These are phyloP conservation scores for Syrrhaptes paradoxus DNA, from an alignment of 2,113 vertebrate genomes.

Conservation along the genomic window DNA sequence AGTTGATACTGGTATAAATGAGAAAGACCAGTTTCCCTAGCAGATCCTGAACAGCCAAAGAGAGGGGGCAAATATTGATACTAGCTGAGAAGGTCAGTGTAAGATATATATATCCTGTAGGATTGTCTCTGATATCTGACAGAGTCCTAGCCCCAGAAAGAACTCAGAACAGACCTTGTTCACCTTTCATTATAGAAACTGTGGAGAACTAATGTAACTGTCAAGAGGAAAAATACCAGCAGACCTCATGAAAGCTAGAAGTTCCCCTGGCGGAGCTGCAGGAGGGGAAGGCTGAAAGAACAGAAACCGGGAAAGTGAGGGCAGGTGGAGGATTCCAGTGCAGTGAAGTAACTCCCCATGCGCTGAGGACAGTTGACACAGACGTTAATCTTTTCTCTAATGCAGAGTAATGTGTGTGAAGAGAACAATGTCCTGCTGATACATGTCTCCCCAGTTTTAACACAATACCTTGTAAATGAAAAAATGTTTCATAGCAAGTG, in stretches of 20 bases:
- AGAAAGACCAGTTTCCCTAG: background rate
- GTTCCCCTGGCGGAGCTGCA: rapidly evolving
- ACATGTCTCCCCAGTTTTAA: background rate
- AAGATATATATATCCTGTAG: background rate
- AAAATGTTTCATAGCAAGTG: background rate
- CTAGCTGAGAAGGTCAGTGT: background rate
- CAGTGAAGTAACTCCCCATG: background rate
- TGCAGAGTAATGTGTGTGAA: background rate
- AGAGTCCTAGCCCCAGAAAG: background rate
- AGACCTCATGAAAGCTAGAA: background rate
- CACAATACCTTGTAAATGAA: background rate
- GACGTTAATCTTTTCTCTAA: background rate
- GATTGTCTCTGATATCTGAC: background rate
- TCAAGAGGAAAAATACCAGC: background rate
- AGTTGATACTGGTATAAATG: background rate
- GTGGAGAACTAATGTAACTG: background rate
- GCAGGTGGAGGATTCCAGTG: background rate
- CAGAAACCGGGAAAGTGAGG: background rate
- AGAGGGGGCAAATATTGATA: background rate
- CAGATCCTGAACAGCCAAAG: background rate
- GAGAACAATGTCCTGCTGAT: background rate
- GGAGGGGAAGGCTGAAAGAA: background rate
- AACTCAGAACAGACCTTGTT: background rate
- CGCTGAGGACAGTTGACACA: background rate
- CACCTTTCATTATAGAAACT: constrained; percentile 22